phyloP scores from a whole-genome alignment of 1,140 invertebrate genomes.

The Campoletis sonorensis region DNA sequence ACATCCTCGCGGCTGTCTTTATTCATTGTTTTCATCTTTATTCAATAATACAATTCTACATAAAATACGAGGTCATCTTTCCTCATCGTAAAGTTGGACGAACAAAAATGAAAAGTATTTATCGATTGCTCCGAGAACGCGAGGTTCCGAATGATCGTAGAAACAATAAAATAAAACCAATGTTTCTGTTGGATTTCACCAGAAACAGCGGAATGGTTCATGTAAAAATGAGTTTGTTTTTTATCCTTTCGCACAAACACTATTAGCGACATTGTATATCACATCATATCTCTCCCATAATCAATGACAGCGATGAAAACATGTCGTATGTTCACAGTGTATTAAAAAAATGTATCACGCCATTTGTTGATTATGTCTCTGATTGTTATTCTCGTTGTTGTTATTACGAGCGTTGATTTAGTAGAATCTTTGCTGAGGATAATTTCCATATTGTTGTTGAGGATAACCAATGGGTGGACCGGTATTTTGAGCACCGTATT shows the following conservation, averaged over 20 bases:
- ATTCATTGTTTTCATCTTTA: not conserved
- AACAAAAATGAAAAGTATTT: not conserved
- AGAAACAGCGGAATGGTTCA: not conserved
- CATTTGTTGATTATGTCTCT: not conserved
- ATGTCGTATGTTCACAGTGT: not conserved
- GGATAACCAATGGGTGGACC: conserved; percentile 62
- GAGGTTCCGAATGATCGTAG: not conserved
- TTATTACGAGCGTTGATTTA: not conserved
- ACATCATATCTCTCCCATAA: not conserved
- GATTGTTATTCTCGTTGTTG: not conserved
- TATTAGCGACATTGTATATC: not conserved
- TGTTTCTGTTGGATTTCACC: not conserved
- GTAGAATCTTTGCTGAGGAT: conserved; percentile 61
- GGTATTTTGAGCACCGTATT: conserved; percentile 48
- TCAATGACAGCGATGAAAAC: not conserved
- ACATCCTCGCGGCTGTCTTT: too few relatives aligned
- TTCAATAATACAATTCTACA: not conserved
- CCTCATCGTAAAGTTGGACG: too few relatives aligned
- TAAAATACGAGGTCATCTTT: not conserved
- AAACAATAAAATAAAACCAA: not conserved
- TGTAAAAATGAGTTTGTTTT: not conserved
- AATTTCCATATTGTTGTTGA: conserved; percentile 68
- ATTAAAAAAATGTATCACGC: not conserved
- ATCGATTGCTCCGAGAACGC: not conserved
- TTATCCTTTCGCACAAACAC: too few relatives aligned